These are phyloP conservation scores for Sesamia inferens DNA, from an alignment of 2,888 invertebrate species.

Conservation along the genomic window DNA sequence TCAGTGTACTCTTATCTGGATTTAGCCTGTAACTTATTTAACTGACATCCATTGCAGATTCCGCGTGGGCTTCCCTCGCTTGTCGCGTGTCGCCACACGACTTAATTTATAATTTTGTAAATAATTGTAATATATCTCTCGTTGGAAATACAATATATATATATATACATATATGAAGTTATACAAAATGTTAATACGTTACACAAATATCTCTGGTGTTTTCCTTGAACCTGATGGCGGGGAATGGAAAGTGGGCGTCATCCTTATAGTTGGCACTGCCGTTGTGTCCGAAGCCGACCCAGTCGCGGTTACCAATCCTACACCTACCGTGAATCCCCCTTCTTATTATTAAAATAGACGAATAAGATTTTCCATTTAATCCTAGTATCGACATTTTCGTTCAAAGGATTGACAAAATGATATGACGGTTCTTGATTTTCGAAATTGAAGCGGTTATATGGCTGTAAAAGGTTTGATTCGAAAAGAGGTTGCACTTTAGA, in stretches of 20 bases:
- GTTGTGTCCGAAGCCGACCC: slow-evolving; percentile 92
- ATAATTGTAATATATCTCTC: background rate
- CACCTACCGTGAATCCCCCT: slow-evolving; percentile 71
- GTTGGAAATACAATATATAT: background rate
- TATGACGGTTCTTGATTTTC: slow-evolving; percentile 39
- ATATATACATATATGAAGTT: background rate
- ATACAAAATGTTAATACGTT: slow-evolving; percentile 59
- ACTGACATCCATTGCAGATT: background rate
- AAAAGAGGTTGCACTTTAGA: slow-evolving; percentile 14
- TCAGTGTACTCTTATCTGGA: background rate
- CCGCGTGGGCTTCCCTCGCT: background rate
- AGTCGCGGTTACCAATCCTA: slow-evolving; percentile 91
- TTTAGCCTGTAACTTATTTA: no score
- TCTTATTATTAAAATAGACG: slow-evolving; percentile 60
- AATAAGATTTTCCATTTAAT: slow-evolving; percentile 57
- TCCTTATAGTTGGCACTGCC: slow-evolving; percentile 91
- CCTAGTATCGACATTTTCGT: slow-evolving; percentile 57
- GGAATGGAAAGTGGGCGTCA: slow-evolving; percentile 90
- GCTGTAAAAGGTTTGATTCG: background rate
- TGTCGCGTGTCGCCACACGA: background rate
- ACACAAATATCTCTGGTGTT: slow-evolving; percentile 90
- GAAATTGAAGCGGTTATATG: slow-evolving; percentile 31
- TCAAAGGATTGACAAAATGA: slow-evolving; percentile 26
- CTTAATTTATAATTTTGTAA: background rate
- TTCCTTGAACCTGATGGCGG: slow-evolving; percentile 91